Evolutionary conservation across 2,113 vertebrate genomes (phyloP), one percentile per base, ranked within the genome.

Genomic region (Numenius arquata): DNA sequence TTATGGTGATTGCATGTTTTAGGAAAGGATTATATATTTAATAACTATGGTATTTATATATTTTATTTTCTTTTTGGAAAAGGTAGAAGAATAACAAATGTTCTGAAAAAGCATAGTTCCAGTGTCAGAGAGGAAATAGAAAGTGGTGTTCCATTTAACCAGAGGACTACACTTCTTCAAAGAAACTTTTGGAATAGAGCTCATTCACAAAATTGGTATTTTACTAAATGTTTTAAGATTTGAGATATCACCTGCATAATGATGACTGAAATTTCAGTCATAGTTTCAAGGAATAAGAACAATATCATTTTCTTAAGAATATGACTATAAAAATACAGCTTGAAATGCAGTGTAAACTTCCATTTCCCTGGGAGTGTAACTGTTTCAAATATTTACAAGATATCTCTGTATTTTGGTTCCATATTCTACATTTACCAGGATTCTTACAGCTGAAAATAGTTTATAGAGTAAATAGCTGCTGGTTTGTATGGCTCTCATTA

Each of bases 381-480:
- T 79, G n/a, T 68, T 78, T 90, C 67, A 95, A 74, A 30, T 79
- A 79, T 59, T 52, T 88, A 38, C 52, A 80, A 90, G 81, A 40
- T 58, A 80, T n/a, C 30, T 74, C n/a, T 7, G 3, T 61, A 61
- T 55, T 94, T 95, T 85, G 88, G 34, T 59, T 87, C 47, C 56
- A 25, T 63, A 95, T 90, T 95, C 73, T 61, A 56, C 23, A 78
- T 93, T 93, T 88, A 83, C 41, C 34, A 65, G 43, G 32, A 41
- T 43, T 93, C 56, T 73, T 85, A 25, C 26, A 89, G 66, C 74
- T 94, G 59, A 96, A 97, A 97, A 93, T 61, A 91, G 88, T 53
- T 76, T 40, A 74, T 17, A 83, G 58, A 50, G 56, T 40, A 78
- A 32, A 90, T 30, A 92, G 48, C 21, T 84, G 32, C 40, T 82